Evolutionary conservation across 2,888 invertebrate genomes (phyloP).

Genomic region (Phortica magna): DNA sequence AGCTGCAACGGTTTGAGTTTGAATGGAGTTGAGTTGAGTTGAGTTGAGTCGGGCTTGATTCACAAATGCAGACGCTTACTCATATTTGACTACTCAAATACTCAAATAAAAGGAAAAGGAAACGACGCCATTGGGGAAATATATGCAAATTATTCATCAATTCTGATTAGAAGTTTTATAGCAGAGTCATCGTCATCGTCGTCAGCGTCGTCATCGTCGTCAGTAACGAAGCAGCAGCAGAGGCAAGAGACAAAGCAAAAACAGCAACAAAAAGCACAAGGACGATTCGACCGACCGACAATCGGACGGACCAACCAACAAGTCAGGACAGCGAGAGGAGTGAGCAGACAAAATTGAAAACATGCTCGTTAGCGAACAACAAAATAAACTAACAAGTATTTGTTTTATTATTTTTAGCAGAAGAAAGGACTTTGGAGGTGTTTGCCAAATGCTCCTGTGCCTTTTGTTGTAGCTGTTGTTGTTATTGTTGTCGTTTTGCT

Average conservation of each 20-base stretch:
- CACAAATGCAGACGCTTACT: not conserved
- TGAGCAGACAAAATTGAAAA: slow-evolving; percentile 49
- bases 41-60: not conserved
- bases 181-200: slow-evolving; percentile 37
- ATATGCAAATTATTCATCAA: slow-evolving; percentile 77
- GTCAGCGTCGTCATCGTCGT: no score
- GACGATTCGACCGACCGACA: slow-evolving; percentile 2
- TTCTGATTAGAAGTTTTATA: slow-evolving; percentile 74
- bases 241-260: slow-evolving; percentile 42
- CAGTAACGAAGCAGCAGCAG: slow-evolving; percentile 2
- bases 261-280: slow-evolving; percentile 38
- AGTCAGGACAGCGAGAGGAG: not conserved
- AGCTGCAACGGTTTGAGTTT: not conserved
- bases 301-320: not conserved
- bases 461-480: no score
- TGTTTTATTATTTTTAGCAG: not conserved
- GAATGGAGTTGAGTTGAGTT: not conserved
- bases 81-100: slow-evolving; percentile 31
- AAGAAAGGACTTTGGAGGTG: not conserved
- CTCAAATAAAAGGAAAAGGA: slow-evolving; percentile 67
- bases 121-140: slow-evolving; percentile 71
- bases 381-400: not conserved
- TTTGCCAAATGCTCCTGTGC: not conserved
- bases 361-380: slow-evolving; percentile 22
- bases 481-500: not conserved